Base-by-base conservation (phyloP, 2,888 invertebrate species). In the Ennomos erosarius region DNA sequence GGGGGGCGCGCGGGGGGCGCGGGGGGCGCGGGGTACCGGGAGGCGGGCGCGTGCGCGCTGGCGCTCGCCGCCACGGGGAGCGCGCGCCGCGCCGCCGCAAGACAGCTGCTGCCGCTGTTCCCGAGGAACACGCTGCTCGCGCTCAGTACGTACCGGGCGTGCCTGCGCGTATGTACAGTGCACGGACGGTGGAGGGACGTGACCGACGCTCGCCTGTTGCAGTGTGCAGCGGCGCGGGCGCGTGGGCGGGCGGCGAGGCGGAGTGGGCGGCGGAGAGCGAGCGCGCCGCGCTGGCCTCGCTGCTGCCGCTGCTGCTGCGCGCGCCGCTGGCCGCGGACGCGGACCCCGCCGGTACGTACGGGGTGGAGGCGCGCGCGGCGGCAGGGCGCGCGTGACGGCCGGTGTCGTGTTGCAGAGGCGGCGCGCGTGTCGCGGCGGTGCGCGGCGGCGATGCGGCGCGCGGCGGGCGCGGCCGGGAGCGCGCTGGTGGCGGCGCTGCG, bases 1-100 rank as follows among this genome's bases (percentile, higher is more conserved):
- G n/a, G n/a, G n/a, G n/a, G n/a, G 48, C 55, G 57, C 60, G 64
- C n/a, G 10, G 39, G 33, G 65, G 81, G 82, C n/a, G 39, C 33
- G 65, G 81, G 82, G 62, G 40, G 11, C n/a, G 39, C 33, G 64
- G 80, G 82, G 62, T 83, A 78, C 81, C 71, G 69, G 68, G 84
- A 84, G 83, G 78, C 79, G 69, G 47, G 55, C 54, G 84, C 82
- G 50, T 70, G 73, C 66, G 82, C 83, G 67, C 54, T 56, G 69
- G 68, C 55, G 67, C 59, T 54, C 66, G 61, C 16, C 44, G 54
- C 58, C 42, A 10, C 37, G 16, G 76, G 75, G 36, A 70, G 73
- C 65, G 65, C 69, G 70, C 70, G 75, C 71, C 67, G 69, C 64
- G 62, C 68, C 67, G 63, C 49, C 59, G 54, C 65, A 60, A 65